Conservation (phyloP, 2,113 vertebrate genomes). For the Cacatua alba region DNA sequence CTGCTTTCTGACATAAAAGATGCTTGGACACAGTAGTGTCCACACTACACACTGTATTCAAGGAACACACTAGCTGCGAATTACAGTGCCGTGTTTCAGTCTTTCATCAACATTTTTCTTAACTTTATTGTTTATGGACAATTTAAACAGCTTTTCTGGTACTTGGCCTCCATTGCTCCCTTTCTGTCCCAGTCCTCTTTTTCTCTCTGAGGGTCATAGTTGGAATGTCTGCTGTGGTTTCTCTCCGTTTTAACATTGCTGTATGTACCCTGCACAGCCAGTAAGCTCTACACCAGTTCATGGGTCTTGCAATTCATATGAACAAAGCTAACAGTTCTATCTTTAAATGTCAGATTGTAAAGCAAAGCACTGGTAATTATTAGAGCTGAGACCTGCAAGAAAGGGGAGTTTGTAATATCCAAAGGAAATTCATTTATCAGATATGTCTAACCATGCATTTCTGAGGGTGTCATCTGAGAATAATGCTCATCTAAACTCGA, state of each 20-base stretch:
- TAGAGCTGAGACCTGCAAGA: neutral
- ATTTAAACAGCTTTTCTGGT: neutral
- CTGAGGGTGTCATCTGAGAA: conserved; percentile 29
- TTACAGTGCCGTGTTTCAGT: neutral
- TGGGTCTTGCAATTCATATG: neutral
- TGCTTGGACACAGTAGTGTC: neutral
- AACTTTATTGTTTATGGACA: neutral
- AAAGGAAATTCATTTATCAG: conserved; percentile 19
- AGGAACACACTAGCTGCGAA: rapidly evolving
- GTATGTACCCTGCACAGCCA: neutral
- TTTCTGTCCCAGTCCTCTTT: neutral
- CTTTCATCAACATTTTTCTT: neutral
- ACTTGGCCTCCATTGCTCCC: neutral
- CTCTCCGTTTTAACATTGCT: neutral
- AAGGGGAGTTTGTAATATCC: neutral
- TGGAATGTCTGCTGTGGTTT: neutral
- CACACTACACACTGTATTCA: neutral
- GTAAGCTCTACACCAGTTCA: neutral
- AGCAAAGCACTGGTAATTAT: neutral
- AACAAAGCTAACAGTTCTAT: neutral
- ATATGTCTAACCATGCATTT: conserved; percentile 26
- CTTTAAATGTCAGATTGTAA: neutral
- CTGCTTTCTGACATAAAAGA: neutral
- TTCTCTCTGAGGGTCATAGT: neutral
- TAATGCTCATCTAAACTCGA: conserved; percentile 9